Base-by-base conservation (phyloP, 2,888 invertebrate genomes). In the Bombylius major region DNA sequence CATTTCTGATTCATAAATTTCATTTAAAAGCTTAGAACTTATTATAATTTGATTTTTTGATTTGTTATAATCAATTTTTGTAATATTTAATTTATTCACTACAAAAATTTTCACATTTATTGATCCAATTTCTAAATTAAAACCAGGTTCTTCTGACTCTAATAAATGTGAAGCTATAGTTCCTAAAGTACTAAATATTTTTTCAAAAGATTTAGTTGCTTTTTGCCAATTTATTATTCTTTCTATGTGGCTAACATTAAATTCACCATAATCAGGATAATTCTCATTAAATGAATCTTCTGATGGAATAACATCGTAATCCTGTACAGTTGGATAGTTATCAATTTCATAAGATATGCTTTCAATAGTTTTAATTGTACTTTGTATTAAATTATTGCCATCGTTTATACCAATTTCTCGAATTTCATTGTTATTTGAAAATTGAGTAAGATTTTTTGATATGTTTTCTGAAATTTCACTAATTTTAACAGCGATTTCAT, bases 191-290 rank as follows among this genome's bases (percentile, higher is more conserved):
- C 55, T 11, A 42, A 60, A 49, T 9, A 58, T 34, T 39, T 32
- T 45, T 44, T 53, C 33, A 9, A 53, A 53, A 4, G 54, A 33
- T 50, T 55, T 31, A 31, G 57, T 23, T n/a, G 34, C 51, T 12
- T 52, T 14, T 36, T 44, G 32, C 59, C 59, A 59, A 56, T 57
- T 50, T n/a, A 49, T 50, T 33, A 56, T 59, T 32, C 32, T 47
- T 33, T 55, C 44, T 49, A 60, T 36, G 32, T 47, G 5, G n/a
- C 48, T 34, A 36, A 56, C 54, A 55, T 58, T 51, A 11, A 60
- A 33, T 36, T 53, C 55, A 11, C 51, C 56, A 51, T 60, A 60
- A 36, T 60, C 60, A 7, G 60, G 58, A 56, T 60, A 60, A 44
- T 58, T 54, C 49, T 56, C 60, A 11, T 50, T 42, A 36, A 53